A percentile compares a stretch with the other conserved stretches of the same genome.
phyloP scores from a whole-genome alignment of 2,797 vertebrate genomes.

The Poeciliopsis turneri region DNA sequence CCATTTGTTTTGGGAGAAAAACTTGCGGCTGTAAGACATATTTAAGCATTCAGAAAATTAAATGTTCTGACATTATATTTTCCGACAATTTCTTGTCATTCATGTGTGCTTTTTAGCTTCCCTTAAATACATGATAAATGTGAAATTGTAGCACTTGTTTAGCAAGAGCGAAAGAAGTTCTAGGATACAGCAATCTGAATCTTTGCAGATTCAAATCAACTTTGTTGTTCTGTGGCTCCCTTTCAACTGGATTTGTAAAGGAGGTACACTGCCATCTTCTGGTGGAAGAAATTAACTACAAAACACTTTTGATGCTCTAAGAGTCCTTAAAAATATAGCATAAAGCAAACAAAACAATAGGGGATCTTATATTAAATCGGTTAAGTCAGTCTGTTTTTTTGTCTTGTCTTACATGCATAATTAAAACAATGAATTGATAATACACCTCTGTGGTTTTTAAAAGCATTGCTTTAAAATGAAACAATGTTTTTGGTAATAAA shows the following conservation, averaged over 20 bases:
- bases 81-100: background rate
- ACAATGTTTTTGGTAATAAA: background rate
- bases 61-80: constrained; percentile 3
- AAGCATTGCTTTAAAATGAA: background rate
- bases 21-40: constrained; percentile 10
- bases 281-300: constrained; percentile 36
- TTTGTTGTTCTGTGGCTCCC: constrained; percentile 11
- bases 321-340: background rate
- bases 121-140: constrained; percentile 6
- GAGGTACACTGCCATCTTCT: constrained; percentile 72
- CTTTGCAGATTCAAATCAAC: constrained; percentile 24
- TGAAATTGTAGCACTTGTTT: background rate
- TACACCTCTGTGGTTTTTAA: background rate
- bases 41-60: constrained; percentile 9
- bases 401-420: background rate
- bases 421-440: background rate
- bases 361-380: background rate
- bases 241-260: constrained; percentile 40
- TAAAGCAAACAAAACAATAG: background rate
- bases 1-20: constrained; percentile 48
- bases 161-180: constrained; percentile 18
- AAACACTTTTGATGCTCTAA: constrained; percentile 4
- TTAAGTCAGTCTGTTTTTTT: background rate
- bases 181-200: constrained; percentile 16
- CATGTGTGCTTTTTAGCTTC: background rate